phyloP scores from a whole-genome alignment of 2,888 invertebrate species.

The Lasioglossum pauxillum region DNA sequence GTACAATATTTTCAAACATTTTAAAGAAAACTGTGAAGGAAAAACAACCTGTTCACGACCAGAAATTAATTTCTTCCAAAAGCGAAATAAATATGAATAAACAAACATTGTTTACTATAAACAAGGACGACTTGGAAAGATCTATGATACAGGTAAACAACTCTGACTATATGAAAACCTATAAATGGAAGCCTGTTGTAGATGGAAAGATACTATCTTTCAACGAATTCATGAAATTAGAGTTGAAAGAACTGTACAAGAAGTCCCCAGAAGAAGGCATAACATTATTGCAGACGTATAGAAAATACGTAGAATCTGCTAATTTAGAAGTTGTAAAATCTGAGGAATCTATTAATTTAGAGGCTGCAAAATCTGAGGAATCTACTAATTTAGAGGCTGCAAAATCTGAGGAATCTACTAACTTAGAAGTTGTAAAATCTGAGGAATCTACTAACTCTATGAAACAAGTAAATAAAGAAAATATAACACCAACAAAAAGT shows the following conservation, averaged over 20 bases:
- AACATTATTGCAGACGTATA: slow-evolving; percentile 25
- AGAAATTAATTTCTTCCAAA: slow-evolving; percentile 2
- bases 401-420: slow-evolving; percentile 1
- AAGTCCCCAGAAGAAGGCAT: slow-evolving; percentile 40
- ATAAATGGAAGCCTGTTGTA: not conserved
- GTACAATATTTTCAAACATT: slow-evolving; percentile 68
- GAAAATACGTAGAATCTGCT: slow-evolving; percentile 23
- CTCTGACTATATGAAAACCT: slow-evolving; percentile 24
- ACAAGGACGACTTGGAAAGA: not conserved
- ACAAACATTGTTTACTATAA: slow-evolving; percentile 72
- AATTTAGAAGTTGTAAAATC: slow-evolving; percentile 14
- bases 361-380: slow-evolving; percentile 15
- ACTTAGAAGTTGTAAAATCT: slow-evolving; percentile 8
- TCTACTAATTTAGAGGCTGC: slow-evolving; percentile 7
- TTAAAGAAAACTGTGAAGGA: slow-evolving; percentile 35
- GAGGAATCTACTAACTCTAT: not conserved
- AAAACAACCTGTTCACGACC: not conserved
- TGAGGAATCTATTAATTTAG: not conserved
- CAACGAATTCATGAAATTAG: slow-evolving; percentile 47
- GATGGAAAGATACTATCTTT: slow-evolving; percentile 27
- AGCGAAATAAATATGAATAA: slow-evolving; percentile 76
- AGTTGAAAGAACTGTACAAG: slow-evolving; percentile 22
- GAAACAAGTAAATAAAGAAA: not conserved
- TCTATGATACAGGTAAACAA: not conserved
- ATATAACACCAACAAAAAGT: not conserved